These are phyloP conservation scores for Drosophila colorata DNA, from an alignment of 2,888 invertebrate species.

Conservation along the genomic window DNA sequence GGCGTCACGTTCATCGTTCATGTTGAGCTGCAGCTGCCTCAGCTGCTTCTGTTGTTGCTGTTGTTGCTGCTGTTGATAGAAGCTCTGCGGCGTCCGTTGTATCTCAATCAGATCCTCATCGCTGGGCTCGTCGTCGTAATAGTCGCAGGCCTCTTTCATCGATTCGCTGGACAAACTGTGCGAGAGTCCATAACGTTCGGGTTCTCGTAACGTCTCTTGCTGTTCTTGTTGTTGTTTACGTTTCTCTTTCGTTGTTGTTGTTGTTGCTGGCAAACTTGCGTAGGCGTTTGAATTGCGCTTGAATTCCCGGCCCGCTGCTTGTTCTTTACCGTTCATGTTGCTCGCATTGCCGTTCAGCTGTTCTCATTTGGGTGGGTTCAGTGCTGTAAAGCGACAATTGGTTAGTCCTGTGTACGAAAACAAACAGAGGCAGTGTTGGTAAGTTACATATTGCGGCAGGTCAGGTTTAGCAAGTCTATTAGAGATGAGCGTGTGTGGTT, in stretches of 20 bases:
- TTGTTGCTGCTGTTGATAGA: conserved; percentile 58
- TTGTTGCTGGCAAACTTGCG: conserved; percentile 66
- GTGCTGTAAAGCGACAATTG: conserved; percentile 39
- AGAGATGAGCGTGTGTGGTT: conserved; percentile 22
- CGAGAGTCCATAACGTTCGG: conserved; percentile 76
- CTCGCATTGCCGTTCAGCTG: conserved; percentile 53
- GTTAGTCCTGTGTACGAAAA: conserved; percentile 32
- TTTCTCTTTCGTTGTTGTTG: conserved; percentile 33
- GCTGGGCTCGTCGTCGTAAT: conserved; percentile 77
- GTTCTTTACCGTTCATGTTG: conserved; percentile 66
- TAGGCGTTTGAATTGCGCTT: conserved; percentile 73
- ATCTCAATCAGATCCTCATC: conserved; percentile 81
- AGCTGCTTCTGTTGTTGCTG: conserved; percentile 8
- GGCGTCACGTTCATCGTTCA: conserved; percentile 64
- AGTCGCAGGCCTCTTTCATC: conserved; percentile 81
- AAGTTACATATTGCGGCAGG: conserved; percentile 21
- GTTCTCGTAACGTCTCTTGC: conserved; percentile 34
- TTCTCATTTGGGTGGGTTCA: conserved; percentile 11
- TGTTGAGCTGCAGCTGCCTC: conserved; percentile 40
- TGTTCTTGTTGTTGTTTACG: conserved; percentile 35
- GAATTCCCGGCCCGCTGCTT: conserved; percentile 66
- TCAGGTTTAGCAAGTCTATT: conserved; percentile 16
- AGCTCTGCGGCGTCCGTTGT: conserved; percentile 69
- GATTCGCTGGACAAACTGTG: conserved; percentile 83
- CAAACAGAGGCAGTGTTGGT: conserved; percentile 31